Evolutionary conservation across 2,888 invertebrate genomes (phyloP).

Genomic region (Deroplatys truncata): DNA sequence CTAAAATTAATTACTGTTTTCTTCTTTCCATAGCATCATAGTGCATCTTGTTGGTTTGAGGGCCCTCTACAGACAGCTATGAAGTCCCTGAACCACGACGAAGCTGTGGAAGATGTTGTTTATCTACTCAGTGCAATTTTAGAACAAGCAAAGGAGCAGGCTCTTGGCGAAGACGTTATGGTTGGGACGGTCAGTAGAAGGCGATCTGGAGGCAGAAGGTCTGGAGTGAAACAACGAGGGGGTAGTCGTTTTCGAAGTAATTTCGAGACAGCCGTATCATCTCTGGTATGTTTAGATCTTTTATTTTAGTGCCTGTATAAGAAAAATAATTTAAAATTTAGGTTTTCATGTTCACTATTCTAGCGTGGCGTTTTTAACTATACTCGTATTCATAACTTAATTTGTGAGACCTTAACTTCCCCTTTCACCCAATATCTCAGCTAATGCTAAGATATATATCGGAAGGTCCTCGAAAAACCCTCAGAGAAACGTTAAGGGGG

Average conservation of each 20-base stretch:
- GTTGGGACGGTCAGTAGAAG: background rate
- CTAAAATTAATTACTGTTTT: background rate
- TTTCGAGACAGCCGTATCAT: background rate
- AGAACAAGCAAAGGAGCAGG: slow-evolving; percentile 59
- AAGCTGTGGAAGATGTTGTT: slow-evolving; percentile 52
- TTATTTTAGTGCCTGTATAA: no score
- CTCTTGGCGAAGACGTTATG: slow-evolving; percentile 29
- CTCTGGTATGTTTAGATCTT: background rate
- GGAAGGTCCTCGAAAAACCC: no score
- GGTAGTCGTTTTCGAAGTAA: slow-evolving; percentile 22
- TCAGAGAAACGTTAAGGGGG: no score
- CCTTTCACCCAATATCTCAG: no score
- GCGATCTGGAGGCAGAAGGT: background rate
- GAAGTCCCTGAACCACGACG: slow-evolving; percentile 12
- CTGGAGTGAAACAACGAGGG: slow-evolving; percentile 13
- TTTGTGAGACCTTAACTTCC: no score
- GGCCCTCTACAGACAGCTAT: background rate
- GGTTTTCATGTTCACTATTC: no score
- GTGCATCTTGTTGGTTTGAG: slow-evolving; percentile 10
- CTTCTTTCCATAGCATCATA: background rate
- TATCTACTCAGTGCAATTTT: slow-evolving; percentile 59
- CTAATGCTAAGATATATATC: no score
- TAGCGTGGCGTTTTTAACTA: no score
- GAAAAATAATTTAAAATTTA: no score
- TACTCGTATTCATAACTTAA: no score